These are phyloP conservation scores for Eustalomyia histrio DNA, from an alignment of 2,888 invertebrate genomes.

Conservation along the genomic window DNA sequence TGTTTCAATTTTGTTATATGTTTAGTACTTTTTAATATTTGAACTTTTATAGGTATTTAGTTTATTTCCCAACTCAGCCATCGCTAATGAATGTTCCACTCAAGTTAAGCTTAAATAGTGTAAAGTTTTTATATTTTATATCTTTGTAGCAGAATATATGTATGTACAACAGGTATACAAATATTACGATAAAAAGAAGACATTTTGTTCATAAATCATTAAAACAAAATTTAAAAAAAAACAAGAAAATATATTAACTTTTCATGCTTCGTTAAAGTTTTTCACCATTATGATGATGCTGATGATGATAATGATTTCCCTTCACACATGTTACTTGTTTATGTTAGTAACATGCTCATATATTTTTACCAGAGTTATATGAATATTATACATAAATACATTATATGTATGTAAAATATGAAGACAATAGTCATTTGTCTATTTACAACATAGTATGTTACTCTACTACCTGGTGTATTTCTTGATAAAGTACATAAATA, in stretches of 20 bases:
- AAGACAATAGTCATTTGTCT: conserved; percentile 37
- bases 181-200: too few relatives aligned
- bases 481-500: too few relatives aligned
- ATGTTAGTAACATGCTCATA: not conserved
- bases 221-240: not conserved
- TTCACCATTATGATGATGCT: not conserved
- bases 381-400: too few relatives aligned
- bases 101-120: not conserved
- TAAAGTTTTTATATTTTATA: not conserved
- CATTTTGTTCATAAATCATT: conserved; percentile 12
- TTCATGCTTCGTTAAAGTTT: conserved; percentile 9
- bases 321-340: not conserved
- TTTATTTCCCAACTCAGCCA: not conserved
- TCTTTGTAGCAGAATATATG: not conserved
- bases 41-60: not conserved
- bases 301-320: not conserved
- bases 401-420: not conserved
- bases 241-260: not conserved
- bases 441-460: not conserved
- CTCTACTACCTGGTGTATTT: not conserved
- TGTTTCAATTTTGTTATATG: not conserved
- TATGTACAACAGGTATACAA: too few relatives aligned
- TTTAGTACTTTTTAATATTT: conserved; percentile 11
- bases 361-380: too few relatives aligned
- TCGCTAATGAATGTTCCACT: conserved; percentile 3